Conservation (phyloP, 2,113 vertebrate genomes). For the Toxotes chatareus region DNA sequence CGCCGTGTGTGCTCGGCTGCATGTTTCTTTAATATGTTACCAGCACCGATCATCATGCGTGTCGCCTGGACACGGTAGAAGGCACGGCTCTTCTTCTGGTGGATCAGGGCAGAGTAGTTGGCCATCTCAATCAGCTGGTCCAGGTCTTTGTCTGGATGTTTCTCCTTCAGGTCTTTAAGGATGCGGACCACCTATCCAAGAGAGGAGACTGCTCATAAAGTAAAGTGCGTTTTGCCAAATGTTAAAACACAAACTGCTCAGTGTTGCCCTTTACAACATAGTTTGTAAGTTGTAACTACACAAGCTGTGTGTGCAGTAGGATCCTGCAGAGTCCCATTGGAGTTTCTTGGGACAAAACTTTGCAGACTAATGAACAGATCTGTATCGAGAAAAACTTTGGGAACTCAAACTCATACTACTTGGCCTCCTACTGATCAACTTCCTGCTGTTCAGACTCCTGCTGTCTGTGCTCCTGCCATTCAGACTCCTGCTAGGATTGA, state of each 20-base stretch:
- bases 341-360: slow-evolving; percentile 2
- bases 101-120: slow-evolving; percentile 91
- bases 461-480: slow-evolving; percentile 14
- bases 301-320: neutral
- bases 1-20: slow-evolving; percentile 84
- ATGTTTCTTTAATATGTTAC: slow-evolving; percentile 92
- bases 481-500: slow-evolving; percentile 14
- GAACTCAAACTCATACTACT: neutral
- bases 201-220: neutral
- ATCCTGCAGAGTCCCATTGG: neutral
- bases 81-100: slow-evolving; percentile 94
- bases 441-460: slow-evolving; percentile 1
- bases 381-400: neutral
- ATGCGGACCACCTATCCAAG: slow-evolving; percentile 87
- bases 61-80: slow-evolving; percentile 96
- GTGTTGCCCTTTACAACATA: too few species aligned
- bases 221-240: neutral
- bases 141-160: slow-evolving; percentile 92
- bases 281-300: neutral
- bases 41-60: slow-evolving; percentile 92
- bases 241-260: neutral
- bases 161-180: slow-evolving; percentile 93
- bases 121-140: slow-evolving; percentile 95
- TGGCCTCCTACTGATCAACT: neutral
- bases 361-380: neutral